Base-by-base conservation (phyloP, 2,113 vertebrate species). In the Xiphorhynchus elegans region DNA sequence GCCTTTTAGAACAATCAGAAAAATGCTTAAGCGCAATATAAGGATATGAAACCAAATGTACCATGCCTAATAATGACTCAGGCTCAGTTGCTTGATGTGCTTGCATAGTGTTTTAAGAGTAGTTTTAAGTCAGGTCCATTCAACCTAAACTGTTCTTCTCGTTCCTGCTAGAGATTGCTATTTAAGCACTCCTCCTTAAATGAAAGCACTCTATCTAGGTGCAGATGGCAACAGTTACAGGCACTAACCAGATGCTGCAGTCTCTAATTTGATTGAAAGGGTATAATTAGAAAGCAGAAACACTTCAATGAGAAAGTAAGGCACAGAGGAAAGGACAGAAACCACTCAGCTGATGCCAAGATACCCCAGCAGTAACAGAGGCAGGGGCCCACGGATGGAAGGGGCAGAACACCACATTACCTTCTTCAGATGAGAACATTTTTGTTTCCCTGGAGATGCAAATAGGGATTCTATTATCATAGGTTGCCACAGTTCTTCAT, bases 261-360 rank as follows among this genome's bases (percentile, higher is more conserved):
- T 98, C 99, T 99, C 98, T 99, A 98, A 99, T 99, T 99, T 99
- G 98, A 98, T 98, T 98, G 98, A 98, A 98, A 99, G 98, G 98
- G 98, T 99, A 98, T 99, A 99, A 99, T 99, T 99, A 99, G 98
- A 98, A 98, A 98, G 98, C 98, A 99, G 98, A 99, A 99, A 99
- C 99, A 98, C 98, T 98, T 98, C 98, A 98, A 98, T 98, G 97
- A 97, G 98, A 98, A 97, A 97, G 97, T 93, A 98, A 98, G 67
- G 96, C 97, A 96, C 84, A 97, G 97, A 97, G 97, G 96, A 97
- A 97, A 97, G 96, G 97, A 97, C 96, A 98, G 98, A 99, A 99
- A 98, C 98, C 98, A 97, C 97, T 98, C 97, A 98, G 98, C 73
- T 96, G 97, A 98, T 98, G 98, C 97, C 98, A 98, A 98, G 96